Base-by-base conservation (phyloP, 1,140 invertebrate genomes). In the Protaetia brevitarsis region DNA sequence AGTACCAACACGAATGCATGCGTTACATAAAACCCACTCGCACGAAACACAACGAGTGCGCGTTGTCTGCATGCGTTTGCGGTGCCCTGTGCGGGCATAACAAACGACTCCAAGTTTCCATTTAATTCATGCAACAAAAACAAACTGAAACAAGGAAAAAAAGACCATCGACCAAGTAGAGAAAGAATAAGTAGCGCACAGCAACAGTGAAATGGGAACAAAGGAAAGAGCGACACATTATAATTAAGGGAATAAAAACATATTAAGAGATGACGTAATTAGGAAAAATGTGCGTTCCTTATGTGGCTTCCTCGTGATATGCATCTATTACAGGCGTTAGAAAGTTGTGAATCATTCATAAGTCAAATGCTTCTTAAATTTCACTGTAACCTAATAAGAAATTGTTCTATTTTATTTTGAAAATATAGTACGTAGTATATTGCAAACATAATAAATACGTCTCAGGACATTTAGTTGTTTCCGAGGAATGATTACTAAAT, bases 201-300 rank as follows among this genome's bases (percentile, higher is more conserved):
- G 41, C 3, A 23, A 51, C 41, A 51, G 19, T 23, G 41, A 51
- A 51, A 51, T 23, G 41, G 11, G 41, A 51, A 51, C 19, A 51
- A 51, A 51, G 34, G 34, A 56, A 56, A 59, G 57, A 28, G 57
- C n/a, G 6, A n/a, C 11, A n/a, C 11, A 31, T n/a, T 10, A 59
- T 28, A 59, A 59, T 59, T 59, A 59, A 59, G 57, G 13, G 13
- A n/a, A 59, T 59, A 59, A 27, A 27, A 31, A n/a, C 27, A 28
- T 29, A 59, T 59, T 28, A 31, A 59, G 7, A 13, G 26, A 31
- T 59, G 57, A 59, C 57, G 57, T 59, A 59, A 59, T 59, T 31
- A n/a, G 57, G 57, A 16, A 23, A 59, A 59, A 59, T 59, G 57
- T 59, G 57, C 26, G 26, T 8, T 59, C 57, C 57, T 4, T 59